Conservation (phyloP, 2,797 vertebrate genomes). For the Percopsis omiscomaycus region DNA sequence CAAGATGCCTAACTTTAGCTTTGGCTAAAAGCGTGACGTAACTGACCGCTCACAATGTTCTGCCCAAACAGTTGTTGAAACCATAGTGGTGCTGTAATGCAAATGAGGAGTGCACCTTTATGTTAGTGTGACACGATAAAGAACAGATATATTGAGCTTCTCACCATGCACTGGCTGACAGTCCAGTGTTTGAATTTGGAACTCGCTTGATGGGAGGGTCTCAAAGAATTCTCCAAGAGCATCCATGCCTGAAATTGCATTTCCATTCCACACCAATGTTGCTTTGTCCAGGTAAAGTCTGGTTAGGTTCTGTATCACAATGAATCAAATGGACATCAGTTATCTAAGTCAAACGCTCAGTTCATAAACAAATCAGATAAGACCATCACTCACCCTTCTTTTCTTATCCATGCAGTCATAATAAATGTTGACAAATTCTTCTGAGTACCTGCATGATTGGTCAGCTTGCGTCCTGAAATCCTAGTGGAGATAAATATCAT, state of each 20-base stretch:
- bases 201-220: constrained; percentile 93
- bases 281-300: constrained; percentile 94
- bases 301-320: constrained; percentile 80
- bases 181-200: constrained; percentile 90
- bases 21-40: too few relatives aligned
- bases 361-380: not conserved
- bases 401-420: constrained; percentile 98
- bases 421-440: constrained; percentile 96
- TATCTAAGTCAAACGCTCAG: too few relatives aligned
- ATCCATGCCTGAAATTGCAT: constrained; percentile 87
- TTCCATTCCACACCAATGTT: constrained; percentile 96
- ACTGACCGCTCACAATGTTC: too few relatives aligned
- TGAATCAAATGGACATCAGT: not conserved
- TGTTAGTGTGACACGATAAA: not conserved
- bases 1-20: too few relatives aligned
- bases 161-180: constrained; percentile 95
- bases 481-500: constrained; percentile 42
- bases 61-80: too few relatives aligned
- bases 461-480: constrained; percentile 93
- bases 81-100: not conserved
- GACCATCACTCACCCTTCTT: constrained; percentile 79
- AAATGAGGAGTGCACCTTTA: not conserved
- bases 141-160: constrained; percentile 20
- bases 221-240: constrained; percentile 92
- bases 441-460: constrained; percentile 93